Evolutionary conservation across 2,113 vertebrate species (phyloP).

Genomic region (Eulemur rufifrons): DNA sequence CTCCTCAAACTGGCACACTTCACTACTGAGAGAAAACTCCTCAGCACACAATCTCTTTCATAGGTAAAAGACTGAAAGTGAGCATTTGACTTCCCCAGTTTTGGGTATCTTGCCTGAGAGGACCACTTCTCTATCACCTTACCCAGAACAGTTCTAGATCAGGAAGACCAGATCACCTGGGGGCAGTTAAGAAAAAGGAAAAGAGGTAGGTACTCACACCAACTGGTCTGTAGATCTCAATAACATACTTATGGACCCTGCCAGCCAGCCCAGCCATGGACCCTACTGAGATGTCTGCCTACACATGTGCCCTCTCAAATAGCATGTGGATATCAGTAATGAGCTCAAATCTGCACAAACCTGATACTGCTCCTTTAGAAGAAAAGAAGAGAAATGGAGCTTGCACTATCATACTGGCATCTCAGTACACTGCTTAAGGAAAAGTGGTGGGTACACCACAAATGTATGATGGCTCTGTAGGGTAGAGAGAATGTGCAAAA

Average conservation of each 20-base stretch:
- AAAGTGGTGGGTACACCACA: not conserved
- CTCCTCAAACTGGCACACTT: not conserved
- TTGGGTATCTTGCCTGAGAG: not conserved
- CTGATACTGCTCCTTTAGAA: not conserved
- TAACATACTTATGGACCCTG: not conserved
- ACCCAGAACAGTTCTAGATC: not conserved
- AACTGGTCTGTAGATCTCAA: not conserved
- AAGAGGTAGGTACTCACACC: too few relatives aligned
- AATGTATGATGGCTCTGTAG: too few relatives aligned
- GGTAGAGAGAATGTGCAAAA: not conserved
- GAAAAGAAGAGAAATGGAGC: not conserved
- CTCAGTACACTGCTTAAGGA: not conserved
- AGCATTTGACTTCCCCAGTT: not conserved
- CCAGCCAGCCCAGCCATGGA: not conserved
- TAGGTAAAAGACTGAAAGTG: not conserved
- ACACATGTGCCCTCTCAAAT: not conserved
- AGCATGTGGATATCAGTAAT: not conserved
- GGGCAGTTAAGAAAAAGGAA: not conserved
- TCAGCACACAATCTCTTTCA: not conserved
- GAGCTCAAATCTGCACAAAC: not conserved
- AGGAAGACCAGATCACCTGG: not conserved
- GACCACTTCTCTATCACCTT: not conserved
- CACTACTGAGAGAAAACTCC: not conserved
- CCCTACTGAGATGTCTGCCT: not conserved
- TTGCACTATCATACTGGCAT: not conserved